Conservation (phyloP, 1,140 invertebrate genomes). For the Phymorhynchus buccinoides region DNA sequence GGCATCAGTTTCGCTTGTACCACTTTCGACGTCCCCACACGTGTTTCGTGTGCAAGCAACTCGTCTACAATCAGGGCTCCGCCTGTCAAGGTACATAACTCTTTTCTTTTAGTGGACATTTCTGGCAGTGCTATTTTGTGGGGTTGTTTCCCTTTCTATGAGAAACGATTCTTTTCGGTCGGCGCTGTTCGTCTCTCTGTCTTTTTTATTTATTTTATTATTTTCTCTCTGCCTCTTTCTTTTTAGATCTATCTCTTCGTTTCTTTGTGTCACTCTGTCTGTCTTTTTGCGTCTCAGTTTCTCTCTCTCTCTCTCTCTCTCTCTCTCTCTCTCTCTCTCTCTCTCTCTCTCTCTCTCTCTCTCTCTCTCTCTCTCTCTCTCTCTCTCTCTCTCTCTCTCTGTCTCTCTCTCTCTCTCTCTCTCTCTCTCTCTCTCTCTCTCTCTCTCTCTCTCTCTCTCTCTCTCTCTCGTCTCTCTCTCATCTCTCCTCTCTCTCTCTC, state of each 20-base stretch:
- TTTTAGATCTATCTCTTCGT: not conserved
- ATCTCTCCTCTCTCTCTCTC: not conserved
- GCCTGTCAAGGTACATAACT: constrained; percentile 49
- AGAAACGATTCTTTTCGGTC: not conserved
- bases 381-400: not conserved
- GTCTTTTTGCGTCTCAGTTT: no score
- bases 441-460: not conserved
- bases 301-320: no score
- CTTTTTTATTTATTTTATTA: not conserved
- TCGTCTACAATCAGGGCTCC: constrained; percentile 51
- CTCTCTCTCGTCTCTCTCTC: constrained; percentile 6
- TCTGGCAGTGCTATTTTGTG: no score
- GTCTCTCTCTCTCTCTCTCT: constrained; percentile 2
- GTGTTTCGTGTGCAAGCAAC: constrained; percentile 53
- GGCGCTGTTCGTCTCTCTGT: not conserved
- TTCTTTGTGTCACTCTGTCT: no score
- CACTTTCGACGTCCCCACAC: constrained; percentile 52
- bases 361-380: not conserved
- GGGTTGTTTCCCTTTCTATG: not conserved
- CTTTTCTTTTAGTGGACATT: not conserved
- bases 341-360: not conserved
- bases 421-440: not conserved
- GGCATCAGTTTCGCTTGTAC: constrained; percentile 50
- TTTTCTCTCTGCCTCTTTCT: not conserved
- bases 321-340: no score